Base-by-base conservation (phyloP, 2,888 invertebrate genomes). In the Luffia ferchaultella region DNA sequence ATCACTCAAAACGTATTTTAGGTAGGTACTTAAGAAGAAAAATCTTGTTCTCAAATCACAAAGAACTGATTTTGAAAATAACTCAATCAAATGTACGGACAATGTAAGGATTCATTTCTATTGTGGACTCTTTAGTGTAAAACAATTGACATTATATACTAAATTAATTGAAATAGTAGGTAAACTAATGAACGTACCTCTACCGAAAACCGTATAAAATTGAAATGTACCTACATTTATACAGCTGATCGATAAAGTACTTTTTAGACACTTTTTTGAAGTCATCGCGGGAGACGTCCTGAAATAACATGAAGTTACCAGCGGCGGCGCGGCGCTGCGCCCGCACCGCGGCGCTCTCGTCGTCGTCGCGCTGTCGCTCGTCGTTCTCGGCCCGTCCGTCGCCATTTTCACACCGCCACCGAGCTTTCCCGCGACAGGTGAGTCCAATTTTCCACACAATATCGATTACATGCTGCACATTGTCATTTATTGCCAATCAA, bases 221-320 rank as follows among this genome's bases (percentile, higher is more conserved):
- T n/a, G n/a, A n/a, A n/a, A n/a, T n/a, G n/a, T n/a, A 30, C 5
- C 30, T 30, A 30, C 12, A 30, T 30, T 7, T 12, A 30, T 30
- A 7, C 12, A 30, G 30, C 30, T 30, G 12, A 30, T 30, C n/a
- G n/a, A 30, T 12, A 30, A 30, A 30, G 5, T 30, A 30, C 12
- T 30, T 30, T 30, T 30, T 30, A 7, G 30, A 30, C 68, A 64
- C 62, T 68, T 69, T 69, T 72, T 73, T 71, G 60, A 78, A 80
- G 77, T 74, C 79, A 70, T 70, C 78, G 80, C 82, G 83, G 83
- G 83, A 83, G 82, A 73, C 73, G 74, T 82, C 83, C 83, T 83
- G 83, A 83, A 83, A 83, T 83, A 83, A 82, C 79, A 75, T 70
- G 68, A 70, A 74, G 76, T 75, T 75, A 76, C 76, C 56, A 58